phyloP scores from a whole-genome alignment of 2,797 vertebrate genomes.

The Tinamus major region DNA sequence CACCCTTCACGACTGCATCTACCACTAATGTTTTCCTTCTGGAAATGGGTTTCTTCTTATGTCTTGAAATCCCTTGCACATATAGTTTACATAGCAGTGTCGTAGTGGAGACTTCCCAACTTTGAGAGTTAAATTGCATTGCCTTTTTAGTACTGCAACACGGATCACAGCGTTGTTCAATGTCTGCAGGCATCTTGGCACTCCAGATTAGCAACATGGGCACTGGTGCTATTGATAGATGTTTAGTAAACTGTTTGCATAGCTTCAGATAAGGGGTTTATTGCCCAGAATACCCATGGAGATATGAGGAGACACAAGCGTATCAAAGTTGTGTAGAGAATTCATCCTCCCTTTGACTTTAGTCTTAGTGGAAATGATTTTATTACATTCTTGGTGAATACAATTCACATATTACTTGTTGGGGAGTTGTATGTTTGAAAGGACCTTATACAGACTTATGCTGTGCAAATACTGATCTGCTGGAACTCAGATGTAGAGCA shows the following conservation, averaged over 20 bases:
- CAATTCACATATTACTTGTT: neutral
- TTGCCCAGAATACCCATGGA: constrained; percentile 11
- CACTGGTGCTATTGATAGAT: constrained; percentile 31
- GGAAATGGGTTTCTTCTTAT: constrained; percentile 32
- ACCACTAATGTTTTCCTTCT: constrained; percentile 22
- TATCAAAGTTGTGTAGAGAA: neutral
- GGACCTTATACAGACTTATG: neutral
- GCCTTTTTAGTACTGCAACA: neutral
- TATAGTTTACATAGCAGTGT: neutral
- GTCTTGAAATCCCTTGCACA: neutral
- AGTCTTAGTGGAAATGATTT: neutral
- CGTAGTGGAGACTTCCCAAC: neutral
- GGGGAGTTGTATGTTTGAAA: neutral
- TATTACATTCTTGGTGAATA: constrained; percentile 10
- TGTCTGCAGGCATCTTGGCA: constrained; percentile 30
- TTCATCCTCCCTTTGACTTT: neutral
- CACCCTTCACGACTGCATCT: constrained; percentile 9
- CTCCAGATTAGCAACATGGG: constrained; percentile 41
- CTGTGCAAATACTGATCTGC: neutral
- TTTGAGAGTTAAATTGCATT: neutral
- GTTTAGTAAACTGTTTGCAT: constrained; percentile 55
- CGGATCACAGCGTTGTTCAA: neutral
- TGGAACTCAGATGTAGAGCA: neutral
- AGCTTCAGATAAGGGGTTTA: constrained; percentile 47
- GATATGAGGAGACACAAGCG: constrained; percentile 16